Evolutionary conservation across 2,113 vertebrate genomes (phyloP).

Genomic region (Mus pahari): DNA sequence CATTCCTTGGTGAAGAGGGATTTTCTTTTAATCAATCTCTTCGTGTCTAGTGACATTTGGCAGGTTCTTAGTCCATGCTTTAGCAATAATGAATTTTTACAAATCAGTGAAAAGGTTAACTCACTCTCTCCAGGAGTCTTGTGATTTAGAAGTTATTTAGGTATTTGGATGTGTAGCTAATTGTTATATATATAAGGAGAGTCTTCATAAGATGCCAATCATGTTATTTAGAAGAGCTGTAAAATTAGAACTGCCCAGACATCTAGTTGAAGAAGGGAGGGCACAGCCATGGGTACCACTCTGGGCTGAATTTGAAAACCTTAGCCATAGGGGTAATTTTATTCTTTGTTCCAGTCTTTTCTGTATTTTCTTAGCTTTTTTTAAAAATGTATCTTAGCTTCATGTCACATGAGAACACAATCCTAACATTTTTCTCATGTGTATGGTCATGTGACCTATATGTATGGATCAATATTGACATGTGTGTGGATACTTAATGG

Average conservation of each 20-base stretch:
- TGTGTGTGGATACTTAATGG: background rate
- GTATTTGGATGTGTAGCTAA: conserved; percentile 20
- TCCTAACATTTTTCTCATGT: background rate
- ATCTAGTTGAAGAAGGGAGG: background rate
- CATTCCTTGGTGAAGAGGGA: background rate
- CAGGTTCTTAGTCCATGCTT: conserved; percentile 48
- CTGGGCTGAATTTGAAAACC: conserved; percentile 4
- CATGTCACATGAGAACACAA: conserved; percentile 46
- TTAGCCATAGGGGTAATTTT: conserved; percentile 28
- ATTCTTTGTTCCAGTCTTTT: conserved; percentile 14
- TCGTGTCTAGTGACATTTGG: conserved; percentile 24
- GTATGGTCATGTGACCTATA: background rate
- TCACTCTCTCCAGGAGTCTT: conserved; percentile 18
- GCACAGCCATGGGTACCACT: background rate
- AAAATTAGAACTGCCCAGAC: conserved; percentile 1
- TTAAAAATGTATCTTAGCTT: background rate
- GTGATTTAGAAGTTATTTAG: conserved; percentile 31
- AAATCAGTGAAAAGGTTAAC: conserved; percentile 62
- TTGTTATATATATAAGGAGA: conserved; percentile 35
- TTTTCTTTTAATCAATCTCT: conserved; percentile 37
- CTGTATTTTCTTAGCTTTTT: conserved; percentile 8
- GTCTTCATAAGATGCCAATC: background rate
- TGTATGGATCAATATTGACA: too few species aligned
- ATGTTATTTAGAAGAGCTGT: conserved; percentile 1
- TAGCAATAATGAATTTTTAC: conserved; percentile 35